These are phyloP conservation scores for Amphimedon queenslandica DNA, from an alignment of 37 sponge, comb jelly and placozoan genomes.

Conservation along the genomic window DNA sequence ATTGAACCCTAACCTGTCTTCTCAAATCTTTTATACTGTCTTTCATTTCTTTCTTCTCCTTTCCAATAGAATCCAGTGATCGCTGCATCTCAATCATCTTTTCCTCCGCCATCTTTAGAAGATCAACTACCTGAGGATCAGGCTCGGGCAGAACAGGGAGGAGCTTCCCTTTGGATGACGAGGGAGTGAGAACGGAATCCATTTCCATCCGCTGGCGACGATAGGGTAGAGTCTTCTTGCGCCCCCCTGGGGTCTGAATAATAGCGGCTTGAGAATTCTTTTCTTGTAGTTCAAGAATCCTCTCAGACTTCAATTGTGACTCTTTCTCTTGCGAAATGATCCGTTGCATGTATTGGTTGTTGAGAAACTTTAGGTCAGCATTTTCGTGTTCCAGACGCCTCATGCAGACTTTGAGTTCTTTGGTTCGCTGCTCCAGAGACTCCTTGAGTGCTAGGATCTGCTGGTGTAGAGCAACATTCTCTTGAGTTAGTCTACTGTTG, in stretches of 20 bases:
- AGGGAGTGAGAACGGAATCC: constrained; percentile 50
- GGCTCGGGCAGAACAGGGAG: constrained; percentile 29
- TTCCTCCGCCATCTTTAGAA: constrained; percentile 90
- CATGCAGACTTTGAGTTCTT: constrained; percentile 74
- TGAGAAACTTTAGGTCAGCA: constrained; percentile 94
- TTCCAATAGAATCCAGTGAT: constrained; percentile 39
- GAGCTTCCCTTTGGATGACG: neutral
- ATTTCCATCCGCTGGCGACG: constrained; percentile 96
- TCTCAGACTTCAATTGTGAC: constrained; percentile 65
- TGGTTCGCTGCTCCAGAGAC: constrained; percentile 43
- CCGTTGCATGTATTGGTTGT: constrained; percentile 89
- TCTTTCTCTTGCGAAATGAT: constrained; percentile 77
- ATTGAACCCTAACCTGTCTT: too few relatives aligned
- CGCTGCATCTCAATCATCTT: constrained; percentile 68
- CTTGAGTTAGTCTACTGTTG: constrained; percentile 85
- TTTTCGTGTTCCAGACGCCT: constrained; percentile 92
- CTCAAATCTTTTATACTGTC: constrained; percentile 49
- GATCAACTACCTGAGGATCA: constrained; percentile 89
- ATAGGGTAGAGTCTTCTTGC: constrained; percentile 82
- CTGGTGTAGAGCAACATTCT: constrained; percentile 92
- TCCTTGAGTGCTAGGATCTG: constrained; percentile 82
- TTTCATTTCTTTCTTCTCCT: constrained; percentile 39
- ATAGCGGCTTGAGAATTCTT: constrained; percentile 96
- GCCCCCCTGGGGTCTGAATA: constrained; percentile 95
- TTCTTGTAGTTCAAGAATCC: constrained; percentile 89